A percentile compares a stretch with the other conserved stretches of the same genome.
Evolutionary conservation across 2,113 vertebrate species (phyloP).

Genomic region (Alectura lathami): DNA sequence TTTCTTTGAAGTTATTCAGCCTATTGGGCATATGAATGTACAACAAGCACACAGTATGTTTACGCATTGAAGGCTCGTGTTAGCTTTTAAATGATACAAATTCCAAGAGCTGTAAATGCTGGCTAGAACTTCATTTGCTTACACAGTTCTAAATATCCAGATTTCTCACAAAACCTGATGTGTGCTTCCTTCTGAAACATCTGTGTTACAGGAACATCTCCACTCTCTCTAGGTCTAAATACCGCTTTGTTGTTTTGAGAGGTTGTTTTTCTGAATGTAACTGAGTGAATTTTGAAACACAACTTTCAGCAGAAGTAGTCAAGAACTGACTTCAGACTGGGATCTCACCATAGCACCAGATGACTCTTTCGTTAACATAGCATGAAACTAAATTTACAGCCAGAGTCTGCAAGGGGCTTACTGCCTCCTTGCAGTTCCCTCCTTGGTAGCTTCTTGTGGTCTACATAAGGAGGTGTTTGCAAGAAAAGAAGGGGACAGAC

Average conservation of each 20-base stretch:
- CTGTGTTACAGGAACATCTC: background rate
- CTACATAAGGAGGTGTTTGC: background rate
- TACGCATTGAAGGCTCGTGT: background rate
- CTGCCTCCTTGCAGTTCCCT: background rate
- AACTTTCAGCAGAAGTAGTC: background rate
- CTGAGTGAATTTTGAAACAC: background rate
- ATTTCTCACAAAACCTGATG: background rate
- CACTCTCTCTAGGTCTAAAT: background rate
- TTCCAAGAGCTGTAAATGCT: background rate
- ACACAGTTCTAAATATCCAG: background rate
- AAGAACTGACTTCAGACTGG: background rate
- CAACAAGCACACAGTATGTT: background rate
- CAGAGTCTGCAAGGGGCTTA: background rate
- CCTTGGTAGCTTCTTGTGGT: background rate
- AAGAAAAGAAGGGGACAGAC: no score
- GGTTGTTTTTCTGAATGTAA: background rate
- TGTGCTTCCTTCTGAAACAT: background rate
- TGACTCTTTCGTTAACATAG: background rate
- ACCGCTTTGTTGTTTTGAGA: background rate
- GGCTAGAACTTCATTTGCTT: background rate
- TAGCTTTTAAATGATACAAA: constrained; percentile 5
- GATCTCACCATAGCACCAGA: background rate
- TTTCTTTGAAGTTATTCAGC: constrained; percentile 48
- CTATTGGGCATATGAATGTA: constrained; percentile 5
- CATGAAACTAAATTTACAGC: background rate